Evolutionary conservation across 2,888 invertebrate genomes (phyloP).

Genomic region (Oligia strigilis): DNA sequence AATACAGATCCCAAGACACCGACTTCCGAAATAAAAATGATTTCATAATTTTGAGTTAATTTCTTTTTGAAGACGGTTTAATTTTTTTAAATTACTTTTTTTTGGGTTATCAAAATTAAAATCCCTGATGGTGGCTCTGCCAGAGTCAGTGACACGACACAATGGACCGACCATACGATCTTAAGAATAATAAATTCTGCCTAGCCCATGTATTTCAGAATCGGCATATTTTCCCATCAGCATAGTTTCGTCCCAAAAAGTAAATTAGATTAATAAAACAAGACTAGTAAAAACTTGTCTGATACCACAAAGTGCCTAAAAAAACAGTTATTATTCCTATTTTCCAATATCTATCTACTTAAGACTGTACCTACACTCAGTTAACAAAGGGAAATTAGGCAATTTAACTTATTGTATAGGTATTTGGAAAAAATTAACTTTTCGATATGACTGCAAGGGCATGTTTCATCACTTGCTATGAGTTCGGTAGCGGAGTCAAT

Average conservation of each 20-base stretch:
- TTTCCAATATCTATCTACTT: neutral
- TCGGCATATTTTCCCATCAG: neutral
- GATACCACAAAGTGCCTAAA: neutral
- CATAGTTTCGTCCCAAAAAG: neutral
- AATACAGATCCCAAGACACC: no score
- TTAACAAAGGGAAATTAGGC: neutral
- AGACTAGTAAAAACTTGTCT: neutral
- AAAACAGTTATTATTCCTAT: neutral
- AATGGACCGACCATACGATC: neutral
- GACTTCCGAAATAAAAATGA: no score
- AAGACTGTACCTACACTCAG: neutral
- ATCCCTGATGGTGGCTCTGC: no score
- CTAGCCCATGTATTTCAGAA: neutral
- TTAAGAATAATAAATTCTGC: no score
- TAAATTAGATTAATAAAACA: neutral
- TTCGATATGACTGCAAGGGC: neutral
- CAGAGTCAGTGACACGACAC: no score
- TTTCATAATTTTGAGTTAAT: no score
- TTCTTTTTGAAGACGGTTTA: no score
- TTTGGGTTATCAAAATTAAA: no score
- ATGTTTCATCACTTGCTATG: conserved; percentile 16
- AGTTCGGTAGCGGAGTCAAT: neutral
- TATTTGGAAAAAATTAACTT: neutral
- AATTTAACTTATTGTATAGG: neutral
- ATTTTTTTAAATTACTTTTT: no score